These are phyloP conservation scores for Apostichopus japonicus DNA, from an alignment of 35 echinoderm and acorn worm genomes.

Conservation along the genomic window DNA sequence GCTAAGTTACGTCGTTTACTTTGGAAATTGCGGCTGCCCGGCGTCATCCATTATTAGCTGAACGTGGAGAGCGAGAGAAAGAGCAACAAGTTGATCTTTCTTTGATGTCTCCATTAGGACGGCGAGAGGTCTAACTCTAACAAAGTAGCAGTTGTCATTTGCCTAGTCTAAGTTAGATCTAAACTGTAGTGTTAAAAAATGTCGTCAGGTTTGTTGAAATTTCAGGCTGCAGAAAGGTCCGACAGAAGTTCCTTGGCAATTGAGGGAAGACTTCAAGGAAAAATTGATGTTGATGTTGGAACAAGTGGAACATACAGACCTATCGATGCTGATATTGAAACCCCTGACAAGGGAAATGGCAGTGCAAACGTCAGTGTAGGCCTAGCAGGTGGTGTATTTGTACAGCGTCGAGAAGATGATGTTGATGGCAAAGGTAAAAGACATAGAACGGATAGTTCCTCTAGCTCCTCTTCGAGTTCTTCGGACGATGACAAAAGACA, in stretches of 20 bases:
- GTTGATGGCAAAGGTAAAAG: neutral
- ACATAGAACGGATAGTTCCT: constrained; percentile 13
- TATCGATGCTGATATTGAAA: constrained; percentile 36
- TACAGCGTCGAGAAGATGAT: no score
- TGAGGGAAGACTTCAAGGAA: neutral
- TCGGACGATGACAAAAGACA: neutral
- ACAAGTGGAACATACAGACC: constrained; percentile 36
- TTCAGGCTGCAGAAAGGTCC: constrained; percentile 29
- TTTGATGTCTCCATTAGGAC: no score
- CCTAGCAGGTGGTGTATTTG: neutral
- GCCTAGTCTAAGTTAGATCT: no score
- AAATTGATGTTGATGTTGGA: neutral
- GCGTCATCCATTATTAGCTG: no score
- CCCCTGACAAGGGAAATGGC: neutral
- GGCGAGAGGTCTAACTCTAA: no score
- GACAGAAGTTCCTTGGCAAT: neutral
- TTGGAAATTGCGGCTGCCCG: no score
- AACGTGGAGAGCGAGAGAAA: no score
- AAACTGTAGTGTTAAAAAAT: neutral
- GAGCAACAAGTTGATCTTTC: no score
- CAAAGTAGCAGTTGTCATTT: no score
- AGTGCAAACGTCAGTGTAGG: neutral
- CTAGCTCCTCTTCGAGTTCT: neutral
- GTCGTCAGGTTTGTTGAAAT: neutral
- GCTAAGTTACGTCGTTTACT: no score